A percentile compares a stretch with the other conserved stretches of the same genome.
Evolutionary conservation across 2,888 invertebrate species (phyloP).

Genomic region (Sturmia bella): DNA sequence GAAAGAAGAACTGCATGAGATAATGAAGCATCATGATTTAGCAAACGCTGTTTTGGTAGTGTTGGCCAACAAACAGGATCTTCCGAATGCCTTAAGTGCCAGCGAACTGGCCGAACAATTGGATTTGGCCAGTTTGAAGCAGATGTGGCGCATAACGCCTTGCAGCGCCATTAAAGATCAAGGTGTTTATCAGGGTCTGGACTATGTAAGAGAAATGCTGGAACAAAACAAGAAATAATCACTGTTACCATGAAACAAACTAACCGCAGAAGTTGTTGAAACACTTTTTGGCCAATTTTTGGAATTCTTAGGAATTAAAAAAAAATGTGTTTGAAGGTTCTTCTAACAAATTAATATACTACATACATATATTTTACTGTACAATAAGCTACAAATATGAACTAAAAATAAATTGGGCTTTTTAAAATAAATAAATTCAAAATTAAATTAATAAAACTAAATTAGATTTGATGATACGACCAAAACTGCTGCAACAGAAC

Average conservation of each 20-base stretch:
- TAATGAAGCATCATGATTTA: slow-evolving; percentile 74
- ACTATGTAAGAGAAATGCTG: slow-evolving; percentile 72
- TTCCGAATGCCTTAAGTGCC: slow-evolving; percentile 73
- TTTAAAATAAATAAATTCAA: neutral
- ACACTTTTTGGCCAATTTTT: too few species aligned
- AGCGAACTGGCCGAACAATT: slow-evolving; percentile 70
- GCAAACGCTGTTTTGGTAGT: slow-evolving; percentile 74
- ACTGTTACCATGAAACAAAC: neutral
- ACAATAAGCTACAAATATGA: too few species aligned
- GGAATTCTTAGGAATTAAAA: too few species aligned
- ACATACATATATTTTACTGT: too few species aligned
- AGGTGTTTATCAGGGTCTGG: slow-evolving; percentile 72
- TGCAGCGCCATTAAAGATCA: slow-evolving; percentile 71
- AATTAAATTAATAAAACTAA: slow-evolving; percentile 17
- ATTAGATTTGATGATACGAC: slow-evolving; percentile 75
- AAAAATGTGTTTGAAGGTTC: too few species aligned
- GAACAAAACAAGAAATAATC: slow-evolving; percentile 55
- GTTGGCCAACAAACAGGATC: slow-evolving; percentile 78
- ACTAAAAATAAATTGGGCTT: too few species aligned
- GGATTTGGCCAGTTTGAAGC: slow-evolving; percentile 69
- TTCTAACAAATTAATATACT: too few species aligned
- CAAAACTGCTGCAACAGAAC: slow-evolving; percentile 73
- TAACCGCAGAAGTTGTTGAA: too few species aligned
- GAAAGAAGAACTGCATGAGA: slow-evolving; percentile 73
- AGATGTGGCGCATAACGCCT: slow-evolving; percentile 72